Evolutionary conservation across 2,113 vertebrate genomes (phyloP).

Genomic region (Leptobrachium ailaonicum): DNA sequence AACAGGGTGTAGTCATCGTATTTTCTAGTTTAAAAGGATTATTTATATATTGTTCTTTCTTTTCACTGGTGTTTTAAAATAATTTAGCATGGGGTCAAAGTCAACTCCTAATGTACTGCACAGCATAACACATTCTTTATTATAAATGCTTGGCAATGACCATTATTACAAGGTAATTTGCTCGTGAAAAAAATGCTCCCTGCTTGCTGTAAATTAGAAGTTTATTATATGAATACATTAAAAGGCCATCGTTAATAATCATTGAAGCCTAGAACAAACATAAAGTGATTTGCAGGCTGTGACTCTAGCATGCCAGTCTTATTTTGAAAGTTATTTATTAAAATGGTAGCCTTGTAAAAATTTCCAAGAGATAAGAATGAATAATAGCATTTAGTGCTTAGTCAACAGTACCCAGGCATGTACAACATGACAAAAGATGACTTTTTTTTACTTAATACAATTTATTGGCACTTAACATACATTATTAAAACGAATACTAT

Average conservation of each 20-base stretch:
- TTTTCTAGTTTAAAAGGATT: too few relatives aligned
- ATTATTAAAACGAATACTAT: too few relatives aligned
- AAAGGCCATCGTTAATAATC: slow-evolving; percentile 55
- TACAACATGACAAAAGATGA: too few relatives aligned
- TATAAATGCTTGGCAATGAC: slow-evolving; percentile 47
- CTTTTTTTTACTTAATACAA: too few relatives aligned
- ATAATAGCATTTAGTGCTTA: too few relatives aligned
- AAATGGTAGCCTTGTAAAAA: slow-evolving; percentile 29
- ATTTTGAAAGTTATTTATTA: slow-evolving; percentile 57
- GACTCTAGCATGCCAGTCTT: slow-evolving; percentile 52
- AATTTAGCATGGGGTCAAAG: slow-evolving; percentile 22
- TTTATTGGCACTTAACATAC: too few relatives aligned
- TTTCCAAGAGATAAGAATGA: too few relatives aligned
- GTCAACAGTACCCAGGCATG: too few relatives aligned
- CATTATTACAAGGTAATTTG: slow-evolving; percentile 20
- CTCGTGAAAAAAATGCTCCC: slow-evolving; percentile 34
- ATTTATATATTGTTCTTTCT: too few relatives aligned
- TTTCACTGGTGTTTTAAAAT: background rate
- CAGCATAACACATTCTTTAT: slow-evolving; percentile 8
- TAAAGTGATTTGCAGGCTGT: slow-evolving; percentile 56
- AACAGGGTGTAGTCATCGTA: too few relatives aligned
- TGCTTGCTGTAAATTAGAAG: slow-evolving; percentile 51
- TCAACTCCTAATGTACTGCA: background rate
- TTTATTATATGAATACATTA: slow-evolving; percentile 55
- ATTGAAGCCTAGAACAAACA: slow-evolving; percentile 54